phyloP scores from a whole-genome alignment of 2,888 invertebrate genomes.

The Eupithecia insigniata region DNA sequence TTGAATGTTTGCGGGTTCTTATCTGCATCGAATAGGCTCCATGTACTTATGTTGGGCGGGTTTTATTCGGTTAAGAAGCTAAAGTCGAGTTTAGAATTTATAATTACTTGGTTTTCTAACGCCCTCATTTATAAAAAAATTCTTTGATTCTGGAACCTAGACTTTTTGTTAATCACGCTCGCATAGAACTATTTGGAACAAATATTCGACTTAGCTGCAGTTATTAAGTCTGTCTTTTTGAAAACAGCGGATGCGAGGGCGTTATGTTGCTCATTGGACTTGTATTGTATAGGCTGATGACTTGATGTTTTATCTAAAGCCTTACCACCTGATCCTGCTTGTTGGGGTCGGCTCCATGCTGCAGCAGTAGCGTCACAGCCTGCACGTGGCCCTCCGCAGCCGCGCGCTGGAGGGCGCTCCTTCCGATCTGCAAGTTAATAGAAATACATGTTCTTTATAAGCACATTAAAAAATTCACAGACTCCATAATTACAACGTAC shows the following conservation, averaged over 20 bases:
- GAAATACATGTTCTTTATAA: not conserved
- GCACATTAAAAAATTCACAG: not conserved
- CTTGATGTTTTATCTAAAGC: not conserved
- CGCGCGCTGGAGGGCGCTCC: conserved; percentile 95
- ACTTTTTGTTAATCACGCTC: no score
- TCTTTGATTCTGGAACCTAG: no score
- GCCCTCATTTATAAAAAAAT: no score
- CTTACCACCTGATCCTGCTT: conserved; percentile 91
- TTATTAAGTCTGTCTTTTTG: no score
- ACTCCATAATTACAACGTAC: not conserved
- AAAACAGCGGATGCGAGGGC: not conserved
- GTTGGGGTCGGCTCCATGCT: conserved; percentile 93
- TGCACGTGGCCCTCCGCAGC: conserved; percentile 96
- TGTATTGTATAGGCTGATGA: not conserved
- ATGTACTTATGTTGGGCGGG: no score
- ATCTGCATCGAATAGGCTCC: not conserved
- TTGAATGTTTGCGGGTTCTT: not conserved
- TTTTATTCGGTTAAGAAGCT: no score
- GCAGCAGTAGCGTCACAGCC: conserved; percentile 91
- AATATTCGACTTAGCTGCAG: not conserved
- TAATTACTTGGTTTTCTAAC: no score
- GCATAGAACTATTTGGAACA: no score
- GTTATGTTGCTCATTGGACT: not conserved
- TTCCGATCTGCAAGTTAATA: conserved; percentile 85
- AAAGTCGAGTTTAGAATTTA: no score